Percentiles rank a stretch among this genome's conserved stretches.
Evolutionary conservation across 2,888 invertebrate genomes (phyloP).

Genomic region (Nephrotoma flavescens): DNA sequence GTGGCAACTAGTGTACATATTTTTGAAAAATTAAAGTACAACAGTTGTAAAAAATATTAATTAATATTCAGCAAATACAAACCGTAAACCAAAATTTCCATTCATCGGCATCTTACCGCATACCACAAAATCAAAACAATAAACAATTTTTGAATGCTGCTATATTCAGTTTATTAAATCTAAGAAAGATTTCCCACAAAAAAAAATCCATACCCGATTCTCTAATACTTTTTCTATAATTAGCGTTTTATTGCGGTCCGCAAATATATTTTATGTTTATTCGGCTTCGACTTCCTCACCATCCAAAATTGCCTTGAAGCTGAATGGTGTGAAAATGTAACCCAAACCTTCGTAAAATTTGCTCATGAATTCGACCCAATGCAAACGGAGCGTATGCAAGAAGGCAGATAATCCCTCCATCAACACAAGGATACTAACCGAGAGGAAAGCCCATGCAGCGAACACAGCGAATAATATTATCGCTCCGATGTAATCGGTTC

Average conservation of each 20-base stretch:
- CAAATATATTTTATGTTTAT: not conserved
- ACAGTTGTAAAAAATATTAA: no score
- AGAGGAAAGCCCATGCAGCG: constrained; percentile 73
- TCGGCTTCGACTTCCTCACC: constrained; percentile 29
- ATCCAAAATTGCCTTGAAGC: constrained; percentile 53
- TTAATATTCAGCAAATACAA: no score
- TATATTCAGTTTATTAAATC: not conserved
- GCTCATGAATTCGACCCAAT: constrained; percentile 92
- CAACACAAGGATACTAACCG: constrained; percentile 79
- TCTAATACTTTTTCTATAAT: not conserved
- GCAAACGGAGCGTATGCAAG: constrained; percentile 86
- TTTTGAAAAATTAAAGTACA: no score
- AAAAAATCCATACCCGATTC: not conserved
- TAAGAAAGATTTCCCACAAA: not conserved
- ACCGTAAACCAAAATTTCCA: not conserved
- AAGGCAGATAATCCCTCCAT: constrained; percentile 98
- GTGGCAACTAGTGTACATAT: no score
- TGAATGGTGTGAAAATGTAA: constrained; percentile 64
- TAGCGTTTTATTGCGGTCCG: not conserved
- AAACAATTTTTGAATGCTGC: not conserved
- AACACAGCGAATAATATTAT: constrained; percentile 68
- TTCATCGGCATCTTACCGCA: not conserved
- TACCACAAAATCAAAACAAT: not conserved
- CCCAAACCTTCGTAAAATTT: constrained; percentile 71
- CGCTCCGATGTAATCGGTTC: constrained; percentile 54